Conservation (phyloP, 2,113 vertebrate species). For the Egretta garzetta region DNA sequence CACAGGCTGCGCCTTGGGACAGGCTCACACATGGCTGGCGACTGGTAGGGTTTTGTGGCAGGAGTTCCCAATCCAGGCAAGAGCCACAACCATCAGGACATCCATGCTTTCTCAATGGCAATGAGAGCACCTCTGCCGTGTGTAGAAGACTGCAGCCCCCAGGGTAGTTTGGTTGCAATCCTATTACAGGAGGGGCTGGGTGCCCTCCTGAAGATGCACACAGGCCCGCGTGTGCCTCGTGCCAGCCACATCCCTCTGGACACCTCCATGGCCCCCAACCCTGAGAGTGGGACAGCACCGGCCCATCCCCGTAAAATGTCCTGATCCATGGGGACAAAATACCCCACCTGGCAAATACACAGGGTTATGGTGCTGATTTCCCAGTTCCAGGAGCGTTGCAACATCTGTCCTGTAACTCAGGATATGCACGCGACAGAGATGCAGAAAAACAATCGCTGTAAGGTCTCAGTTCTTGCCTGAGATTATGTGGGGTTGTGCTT, state of each 20-base stretch:
- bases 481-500: background rate
- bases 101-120: background rate
- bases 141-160: background rate
- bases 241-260: background rate
- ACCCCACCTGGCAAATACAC: background rate
- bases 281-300: background rate
- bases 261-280: fast-evolving
- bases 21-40: fast-evolving
- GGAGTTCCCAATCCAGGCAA: background rate
- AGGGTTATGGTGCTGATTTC: background rate
- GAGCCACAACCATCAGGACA: background rate
- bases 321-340: background rate
- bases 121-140: background rate
- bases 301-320: background rate
- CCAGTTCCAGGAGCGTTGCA: background rate
- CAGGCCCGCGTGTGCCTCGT: fast-evolving
- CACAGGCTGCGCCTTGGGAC: background rate
- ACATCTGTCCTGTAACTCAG: background rate
- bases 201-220: background rate
- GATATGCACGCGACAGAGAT: background rate
- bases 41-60: background rate
- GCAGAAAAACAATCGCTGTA: background rate
- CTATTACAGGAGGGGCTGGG: background rate
- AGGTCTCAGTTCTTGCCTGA: background rate
- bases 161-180: background rate